Base-by-base conservation (phyloP, 2,797 vertebrate genomes). In the Cossypha polioptera region DNA sequence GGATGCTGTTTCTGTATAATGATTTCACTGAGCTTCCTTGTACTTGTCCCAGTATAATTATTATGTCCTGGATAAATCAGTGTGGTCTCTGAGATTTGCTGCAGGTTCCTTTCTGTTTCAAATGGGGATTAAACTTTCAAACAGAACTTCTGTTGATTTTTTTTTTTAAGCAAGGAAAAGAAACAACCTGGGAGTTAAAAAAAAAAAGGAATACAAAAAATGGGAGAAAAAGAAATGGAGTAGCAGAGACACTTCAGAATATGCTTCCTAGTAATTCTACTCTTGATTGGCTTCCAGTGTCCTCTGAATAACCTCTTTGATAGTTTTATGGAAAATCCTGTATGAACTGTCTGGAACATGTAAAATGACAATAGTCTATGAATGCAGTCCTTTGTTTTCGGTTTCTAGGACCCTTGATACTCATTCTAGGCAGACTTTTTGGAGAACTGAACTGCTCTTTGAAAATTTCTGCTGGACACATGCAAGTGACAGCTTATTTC, bases 401-500 rank as follows among this genome's bases (percentile, higher is more conserved):
- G 16, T 81, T 86, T 95, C 26, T 55, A 38, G 47, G 50, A 85
- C 11, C 13, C 85, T 57, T 78, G 75, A 66, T n/a, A 19, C 33
- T 68, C 40, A 16, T 71, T 63, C 28, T 61, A 75, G 50, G 26
- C 26, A 72, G 38, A 53, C 11, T 67, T 36, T 71, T 80, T 40
- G 43, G 25, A 89, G 48, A 86, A 28, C 11, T 47, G 42, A 69
- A 25, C 31, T 81, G 9, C 13, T 78, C 47, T 55, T 75, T 22
- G 55, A 73, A 90, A 90, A 83, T 51, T 21, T 86, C 47, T 69
- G 13, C 47, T 61, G 45, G 16, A 45, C 40, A 45, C 1, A 4
- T 48, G 36, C 21, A 86, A 63, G 26, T 21, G 33, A 47, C 17
- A 66, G 29, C 2, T 24, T 65, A 63, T 80, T 90, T 88, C 16